phyloP scores from a whole-genome alignment of 2,888 invertebrate species.

The Xylota sylvarum region DNA sequence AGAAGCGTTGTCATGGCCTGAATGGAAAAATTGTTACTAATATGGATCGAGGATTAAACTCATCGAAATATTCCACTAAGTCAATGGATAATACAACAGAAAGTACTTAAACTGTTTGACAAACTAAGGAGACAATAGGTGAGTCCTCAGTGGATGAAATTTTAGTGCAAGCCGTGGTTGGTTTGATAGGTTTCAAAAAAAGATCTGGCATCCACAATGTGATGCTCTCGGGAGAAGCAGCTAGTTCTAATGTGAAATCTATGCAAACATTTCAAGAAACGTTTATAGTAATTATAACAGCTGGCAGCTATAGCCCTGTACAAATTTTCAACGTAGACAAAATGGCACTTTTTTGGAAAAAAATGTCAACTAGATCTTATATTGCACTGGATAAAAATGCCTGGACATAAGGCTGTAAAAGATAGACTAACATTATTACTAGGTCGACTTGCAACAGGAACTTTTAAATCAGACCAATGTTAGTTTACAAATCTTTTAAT shows the following conservation, averaged over 20 bases:
- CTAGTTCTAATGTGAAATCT: not conserved
- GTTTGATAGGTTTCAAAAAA: no score
- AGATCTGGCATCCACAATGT: no score
- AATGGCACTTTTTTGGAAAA: constrained; percentile 1
- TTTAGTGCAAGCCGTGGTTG: not conserved
- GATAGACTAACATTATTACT: not conserved
- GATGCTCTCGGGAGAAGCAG: not conserved
- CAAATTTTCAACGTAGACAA: not conserved
- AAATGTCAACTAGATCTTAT: not conserved
- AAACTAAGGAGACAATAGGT: not conserved
- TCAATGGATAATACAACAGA: not conserved
- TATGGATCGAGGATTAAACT: not conserved
- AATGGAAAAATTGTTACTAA: not conserved
- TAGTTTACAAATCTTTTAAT: not conserved
- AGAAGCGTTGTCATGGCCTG: not conserved
- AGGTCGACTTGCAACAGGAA: not conserved
- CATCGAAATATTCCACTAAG: constrained; percentile 4
- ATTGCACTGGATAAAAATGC: not conserved
- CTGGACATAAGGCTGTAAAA: constrained; percentile 1
- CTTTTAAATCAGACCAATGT: not conserved
- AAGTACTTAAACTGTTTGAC: not conserved
- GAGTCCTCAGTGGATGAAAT: not conserved
- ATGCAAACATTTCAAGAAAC: not conserved
- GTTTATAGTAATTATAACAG: not conserved
- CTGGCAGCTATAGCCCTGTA: not conserved